phyloP scores from a whole-genome alignment of 2,113 vertebrate species.

The Paedocypris sp. region DNA sequence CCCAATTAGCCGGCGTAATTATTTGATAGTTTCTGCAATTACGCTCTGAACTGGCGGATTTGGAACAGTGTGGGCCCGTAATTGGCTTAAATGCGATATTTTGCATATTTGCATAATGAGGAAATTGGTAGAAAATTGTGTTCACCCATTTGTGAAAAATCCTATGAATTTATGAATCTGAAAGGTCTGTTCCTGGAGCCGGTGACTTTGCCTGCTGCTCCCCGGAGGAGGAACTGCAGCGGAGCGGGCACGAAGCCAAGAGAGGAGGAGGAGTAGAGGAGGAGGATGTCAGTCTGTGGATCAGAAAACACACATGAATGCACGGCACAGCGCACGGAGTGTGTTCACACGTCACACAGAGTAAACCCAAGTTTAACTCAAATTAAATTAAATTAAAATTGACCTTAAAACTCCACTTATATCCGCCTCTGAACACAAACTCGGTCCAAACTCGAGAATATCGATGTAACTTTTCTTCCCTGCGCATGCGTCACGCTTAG shows the following conservation, averaged over 20 bases:
- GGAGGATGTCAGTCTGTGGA: constrained; percentile 7
- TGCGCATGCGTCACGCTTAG: no score
- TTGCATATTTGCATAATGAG: constrained; percentile 99
- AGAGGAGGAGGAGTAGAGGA: constrained; percentile 28
- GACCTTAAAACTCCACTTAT: no score
- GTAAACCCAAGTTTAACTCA: no score
- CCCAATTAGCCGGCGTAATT: constrained; percentile 97
- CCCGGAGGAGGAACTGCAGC: constrained; percentile 75
- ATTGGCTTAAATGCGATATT: constrained; percentile 99
- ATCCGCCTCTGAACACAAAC: no score
- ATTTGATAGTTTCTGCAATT: constrained; percentile 99
- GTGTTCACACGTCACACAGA: no score
- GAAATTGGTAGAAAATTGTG: constrained; percentile 99
- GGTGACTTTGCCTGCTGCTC: constrained; percentile 93
- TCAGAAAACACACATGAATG: no score
- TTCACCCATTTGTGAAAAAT: constrained; percentile 93
- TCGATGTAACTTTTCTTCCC: no score
- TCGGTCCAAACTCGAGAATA: no score
- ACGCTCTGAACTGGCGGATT: constrained; percentile 95
- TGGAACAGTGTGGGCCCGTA: constrained; percentile 95
- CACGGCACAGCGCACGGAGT: no score
- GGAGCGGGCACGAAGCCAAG: constrained; percentile 73
- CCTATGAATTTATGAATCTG: constrained; percentile 99
- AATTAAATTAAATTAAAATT: no score
- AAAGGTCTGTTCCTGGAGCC: constrained; percentile 96